Percentiles rank a stretch among this genome's conserved stretches.
These are phyloP conservation scores for Protosalanx chinensis DNA, from an alignment of 2,797 vertebrate genomes.

Conservation along the genomic window DNA sequence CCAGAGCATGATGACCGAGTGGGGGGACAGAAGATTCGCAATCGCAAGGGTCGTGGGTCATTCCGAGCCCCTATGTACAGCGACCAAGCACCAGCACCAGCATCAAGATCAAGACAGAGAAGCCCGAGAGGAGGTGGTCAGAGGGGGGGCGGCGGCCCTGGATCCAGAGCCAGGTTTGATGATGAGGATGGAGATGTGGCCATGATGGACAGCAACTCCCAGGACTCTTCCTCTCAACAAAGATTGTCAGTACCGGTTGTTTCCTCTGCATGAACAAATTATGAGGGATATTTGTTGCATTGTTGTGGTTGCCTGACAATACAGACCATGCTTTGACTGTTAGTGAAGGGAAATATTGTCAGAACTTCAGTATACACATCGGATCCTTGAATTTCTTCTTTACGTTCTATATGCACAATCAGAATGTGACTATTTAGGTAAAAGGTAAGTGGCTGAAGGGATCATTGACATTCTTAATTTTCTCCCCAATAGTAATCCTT, in stretches of 20 bases:
- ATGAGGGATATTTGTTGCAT: not conserved
- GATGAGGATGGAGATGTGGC: conserved; percentile 76
- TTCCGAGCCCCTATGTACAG: conserved; percentile 75
- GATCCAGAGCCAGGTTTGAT: conserved; percentile 58
- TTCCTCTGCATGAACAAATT: not conserved
- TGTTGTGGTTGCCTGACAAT: not conserved
- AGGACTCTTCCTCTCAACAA: conserved; percentile 54
- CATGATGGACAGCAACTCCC: conserved; percentile 67
- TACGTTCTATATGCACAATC: not conserved
- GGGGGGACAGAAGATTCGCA: conserved; percentile 62
- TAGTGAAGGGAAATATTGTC: no score
- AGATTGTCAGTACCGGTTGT: conserved; percentile 44
- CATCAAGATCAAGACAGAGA: conserved; percentile 58
- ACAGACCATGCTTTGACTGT: no score
- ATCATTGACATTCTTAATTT: not conserved
- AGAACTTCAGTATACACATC: no score
- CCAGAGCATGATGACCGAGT: conserved; percentile 79
- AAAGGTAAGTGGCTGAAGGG: no score
- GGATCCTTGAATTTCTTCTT: no score
- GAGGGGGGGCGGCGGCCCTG: conserved; percentile 40
- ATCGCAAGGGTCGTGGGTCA: conserved; percentile 75
- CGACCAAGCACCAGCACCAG: conserved; percentile 44
- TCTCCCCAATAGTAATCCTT: conserved; percentile 65
- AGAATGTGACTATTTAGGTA: not conserved
- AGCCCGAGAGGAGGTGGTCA: conserved; percentile 33